Evolutionary conservation across 2,797 vertebrate genomes (phyloP), one percentile per base, ranked within the genome.

Genomic region (Eulemur coronatus): DNA sequence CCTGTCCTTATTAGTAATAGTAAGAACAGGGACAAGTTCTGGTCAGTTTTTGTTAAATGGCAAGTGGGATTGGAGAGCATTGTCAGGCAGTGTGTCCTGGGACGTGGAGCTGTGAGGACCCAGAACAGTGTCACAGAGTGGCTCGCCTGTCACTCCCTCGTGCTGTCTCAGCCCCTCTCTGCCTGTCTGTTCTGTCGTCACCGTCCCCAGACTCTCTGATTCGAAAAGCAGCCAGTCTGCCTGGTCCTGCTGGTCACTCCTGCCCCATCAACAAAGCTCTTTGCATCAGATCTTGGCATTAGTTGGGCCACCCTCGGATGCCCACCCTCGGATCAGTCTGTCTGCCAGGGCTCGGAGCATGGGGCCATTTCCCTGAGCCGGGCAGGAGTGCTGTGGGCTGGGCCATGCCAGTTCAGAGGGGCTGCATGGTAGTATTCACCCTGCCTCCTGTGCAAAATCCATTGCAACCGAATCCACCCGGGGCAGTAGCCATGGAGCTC

Each of bases 101-200:
- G 70, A 46, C 7, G 9, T 26, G 1, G 18, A 48, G 67, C 70
- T 2, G 1, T 7, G 15, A 33, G 72, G 43, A 67, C 80, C 9
- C 3, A 0, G 0, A 15, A 14, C 15, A 35, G 61, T n/a, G 2
- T n/a, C 12, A 1, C 15, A 1, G 26, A n/a, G 6, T 20, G 82
- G 33, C 67, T 30, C 46, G 2, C 28, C 41, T 0, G 0, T 0
- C 69, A 17, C 38, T 48, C 28, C 41, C 46, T 24, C 4, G 9
- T 9, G 67, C 67, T 28, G 7, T 24, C 48, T 43, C 41, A 13
- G 20, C 28, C 26, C 41, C 76, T 65, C 82, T 87, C 48, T 48
- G 24, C 67, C 18, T 20, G 14, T 70, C 55, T 15, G 1, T 52
- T 28, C 80, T 41, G 0, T 59, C 13, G 1, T 35, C 22, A 46